phyloP scores from a whole-genome alignment of 2,888 invertebrate species.

The Heteromyza rotundicornis region DNA sequence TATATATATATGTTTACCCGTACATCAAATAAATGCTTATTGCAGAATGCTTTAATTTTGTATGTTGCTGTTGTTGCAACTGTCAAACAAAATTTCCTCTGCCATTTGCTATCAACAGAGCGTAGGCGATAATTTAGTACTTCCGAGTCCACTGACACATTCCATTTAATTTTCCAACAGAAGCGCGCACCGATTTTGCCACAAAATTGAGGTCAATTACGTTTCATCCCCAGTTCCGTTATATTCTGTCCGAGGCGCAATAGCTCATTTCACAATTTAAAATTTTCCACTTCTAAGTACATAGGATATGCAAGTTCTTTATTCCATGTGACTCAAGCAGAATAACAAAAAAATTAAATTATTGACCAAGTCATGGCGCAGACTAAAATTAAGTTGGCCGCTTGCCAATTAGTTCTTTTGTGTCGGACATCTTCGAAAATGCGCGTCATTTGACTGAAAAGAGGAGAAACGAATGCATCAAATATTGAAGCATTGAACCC shows the following conservation, averaged over 20 bases:
- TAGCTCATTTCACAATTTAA: neutral
- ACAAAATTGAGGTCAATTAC: slow-evolving; percentile 7
- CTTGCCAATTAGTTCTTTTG: neutral
- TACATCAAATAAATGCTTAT: no score
- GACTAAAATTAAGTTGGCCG: slow-evolving; percentile 25
- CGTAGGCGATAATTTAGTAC: no score
- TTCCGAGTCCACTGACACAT: no score
- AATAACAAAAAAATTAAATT: slow-evolving; percentile 13
- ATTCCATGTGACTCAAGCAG: neutral
- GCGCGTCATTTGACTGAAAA: neutral
- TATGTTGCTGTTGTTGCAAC: no score
- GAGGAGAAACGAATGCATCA: neutral
- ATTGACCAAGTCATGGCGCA: slow-evolving; percentile 36
- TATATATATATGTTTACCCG: no score
- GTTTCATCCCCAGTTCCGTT: neutral
- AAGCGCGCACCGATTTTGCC: no score
- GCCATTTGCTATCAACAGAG: no score
- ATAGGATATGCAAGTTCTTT: slow-evolving; percentile 1
- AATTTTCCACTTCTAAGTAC: neutral
- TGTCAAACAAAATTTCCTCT: no score
- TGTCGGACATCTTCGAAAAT: neutral
- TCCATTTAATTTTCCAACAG: no score
- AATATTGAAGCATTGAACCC: no score
- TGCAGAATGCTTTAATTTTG: no score
- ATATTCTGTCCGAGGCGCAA: neutral